Conservation (phyloP, 2,113 vertebrate genomes). For the Eurystomus gularis region DNA sequence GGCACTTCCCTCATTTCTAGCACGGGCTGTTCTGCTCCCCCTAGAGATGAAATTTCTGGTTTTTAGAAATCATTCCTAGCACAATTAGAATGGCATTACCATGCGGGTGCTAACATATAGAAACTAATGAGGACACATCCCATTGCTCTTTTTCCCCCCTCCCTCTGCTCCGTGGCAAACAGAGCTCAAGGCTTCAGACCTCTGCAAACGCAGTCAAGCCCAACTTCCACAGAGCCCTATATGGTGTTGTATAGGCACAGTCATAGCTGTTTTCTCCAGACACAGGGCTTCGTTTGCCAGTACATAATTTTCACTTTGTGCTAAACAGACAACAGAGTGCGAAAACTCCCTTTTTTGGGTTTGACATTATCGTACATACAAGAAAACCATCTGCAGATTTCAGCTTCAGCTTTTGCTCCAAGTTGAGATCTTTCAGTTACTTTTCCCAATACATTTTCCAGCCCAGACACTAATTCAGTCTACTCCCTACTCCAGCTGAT, state of each 20-base stretch:
- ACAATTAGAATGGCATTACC: background rate
- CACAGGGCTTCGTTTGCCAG: background rate
- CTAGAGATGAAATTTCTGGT: background rate
- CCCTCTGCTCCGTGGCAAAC: background rate
- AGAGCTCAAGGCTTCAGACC: background rate
- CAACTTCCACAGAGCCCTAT: background rate
- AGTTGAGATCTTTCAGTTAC: slow-evolving; percentile 37
- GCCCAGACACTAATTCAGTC: background rate
- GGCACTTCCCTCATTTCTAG: background rate
- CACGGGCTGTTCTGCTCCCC: background rate
- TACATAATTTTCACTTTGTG: slow-evolving; percentile 9
- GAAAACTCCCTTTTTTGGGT: slow-evolving; percentile 57
- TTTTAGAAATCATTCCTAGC: background rate
- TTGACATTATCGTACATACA: slow-evolving; percentile 46
- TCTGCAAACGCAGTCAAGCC: background rate
- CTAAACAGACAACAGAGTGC: slow-evolving; percentile 54
- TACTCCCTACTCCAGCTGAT: background rate
- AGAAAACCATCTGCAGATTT: slow-evolving; percentile 63
- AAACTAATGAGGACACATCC: background rate
- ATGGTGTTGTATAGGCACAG: background rate
- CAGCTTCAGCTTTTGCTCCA: slow-evolving; percentile 41
- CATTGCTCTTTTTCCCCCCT: background rate
- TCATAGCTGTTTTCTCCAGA: background rate
- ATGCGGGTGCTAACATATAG: background rate
- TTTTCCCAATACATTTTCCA: background rate